phyloP scores from a whole-genome alignment of 2,113 vertebrate species.

The Morone chrysops region DNA sequence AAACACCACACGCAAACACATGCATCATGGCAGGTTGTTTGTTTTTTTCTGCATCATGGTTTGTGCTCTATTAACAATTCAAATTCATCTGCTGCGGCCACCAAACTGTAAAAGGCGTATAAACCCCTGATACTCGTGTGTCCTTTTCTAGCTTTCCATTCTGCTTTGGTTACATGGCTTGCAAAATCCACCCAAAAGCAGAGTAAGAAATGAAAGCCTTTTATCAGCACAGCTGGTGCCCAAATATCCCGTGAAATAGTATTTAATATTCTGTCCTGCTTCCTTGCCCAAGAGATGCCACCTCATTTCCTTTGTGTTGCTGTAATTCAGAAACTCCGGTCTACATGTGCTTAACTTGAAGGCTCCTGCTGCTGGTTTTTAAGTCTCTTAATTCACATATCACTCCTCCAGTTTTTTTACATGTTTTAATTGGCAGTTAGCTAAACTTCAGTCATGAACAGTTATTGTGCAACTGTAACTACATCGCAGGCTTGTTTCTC shows the following conservation, averaged over 20 bases:
- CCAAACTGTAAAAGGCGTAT: conserved; percentile 29
- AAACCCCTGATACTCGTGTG: conserved; percentile 34
- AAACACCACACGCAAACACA: background rate
- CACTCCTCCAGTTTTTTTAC: conserved; percentile 12
- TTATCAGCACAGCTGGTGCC: conserved; percentile 68
- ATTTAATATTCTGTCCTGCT: conserved; percentile 70
- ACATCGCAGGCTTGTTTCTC: background rate
- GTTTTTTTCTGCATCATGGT: conserved; percentile 28
- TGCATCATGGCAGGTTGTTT: conserved; percentile 5
- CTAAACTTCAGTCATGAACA: background rate
- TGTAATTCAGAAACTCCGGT: conserved; percentile 31
- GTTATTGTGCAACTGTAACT: background rate
- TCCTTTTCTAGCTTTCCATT: conserved; percentile 34
- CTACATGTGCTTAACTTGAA: conserved; percentile 27
- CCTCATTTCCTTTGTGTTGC: conserved; percentile 62
- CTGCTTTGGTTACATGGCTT: conserved; percentile 39
- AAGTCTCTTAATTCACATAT: conserved; percentile 28
- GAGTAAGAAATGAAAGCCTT: conserved; percentile 66
- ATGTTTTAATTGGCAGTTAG: conserved; percentile 19
- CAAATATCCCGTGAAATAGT: conserved; percentile 67
- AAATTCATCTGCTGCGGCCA: conserved; percentile 38
- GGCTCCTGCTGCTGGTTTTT: conserved; percentile 35
- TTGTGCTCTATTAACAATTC: conserved; percentile 31
- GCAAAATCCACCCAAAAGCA: conserved; percentile 61
- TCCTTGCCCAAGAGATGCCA: conserved; percentile 43